Percentiles rank a stretch among this genome's conserved stretches.
Evolutionary conservation across 2,888 invertebrate species (phyloP).

Genomic region (Plebejus melissa): DNA sequence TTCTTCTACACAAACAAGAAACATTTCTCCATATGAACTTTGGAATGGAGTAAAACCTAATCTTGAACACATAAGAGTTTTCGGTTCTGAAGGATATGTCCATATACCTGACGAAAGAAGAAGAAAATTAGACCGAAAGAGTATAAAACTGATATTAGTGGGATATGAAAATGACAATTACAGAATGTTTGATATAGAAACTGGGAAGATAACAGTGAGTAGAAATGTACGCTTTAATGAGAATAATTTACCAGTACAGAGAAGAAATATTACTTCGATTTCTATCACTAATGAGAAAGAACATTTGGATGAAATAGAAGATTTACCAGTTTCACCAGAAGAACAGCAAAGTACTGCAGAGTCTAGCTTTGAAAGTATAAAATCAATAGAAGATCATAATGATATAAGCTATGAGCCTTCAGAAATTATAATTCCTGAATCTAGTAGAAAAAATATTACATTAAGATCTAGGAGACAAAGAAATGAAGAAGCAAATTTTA

Average conservation of each 20-base stretch:
- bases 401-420: too few species aligned
- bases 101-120: constrained; percentile 36
- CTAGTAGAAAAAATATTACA: too few species aligned
- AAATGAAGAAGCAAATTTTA: not conserved
- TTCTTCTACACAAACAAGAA: constrained; percentile 34
- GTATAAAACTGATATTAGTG: constrained; percentile 4
- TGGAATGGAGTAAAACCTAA: constrained; percentile 37
- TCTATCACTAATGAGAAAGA: not conserved
- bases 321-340: too few species aligned
- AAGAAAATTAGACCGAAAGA: constrained; percentile 31
- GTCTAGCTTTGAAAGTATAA: too few species aligned
- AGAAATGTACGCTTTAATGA: constrained; percentile 10
- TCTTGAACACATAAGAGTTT: constrained; percentile 37
- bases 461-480: not conserved
- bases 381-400: too few species aligned
- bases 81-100: constrained; percentile 33
- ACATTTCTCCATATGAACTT: constrained; percentile 40
- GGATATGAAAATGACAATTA: not conserved
- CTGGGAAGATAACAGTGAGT: constrained; percentile 3
- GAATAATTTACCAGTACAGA: not conserved
- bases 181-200: not conserved
- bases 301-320: not conserved
- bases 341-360: too few species aligned
- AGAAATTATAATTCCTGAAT: too few species aligned
- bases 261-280: not conserved